Percentiles rank a stretch among this genome's conserved stretches.
phyloP scores from a whole-genome alignment of 2,888 invertebrate genomes.

The Mystacides longicornis region DNA sequence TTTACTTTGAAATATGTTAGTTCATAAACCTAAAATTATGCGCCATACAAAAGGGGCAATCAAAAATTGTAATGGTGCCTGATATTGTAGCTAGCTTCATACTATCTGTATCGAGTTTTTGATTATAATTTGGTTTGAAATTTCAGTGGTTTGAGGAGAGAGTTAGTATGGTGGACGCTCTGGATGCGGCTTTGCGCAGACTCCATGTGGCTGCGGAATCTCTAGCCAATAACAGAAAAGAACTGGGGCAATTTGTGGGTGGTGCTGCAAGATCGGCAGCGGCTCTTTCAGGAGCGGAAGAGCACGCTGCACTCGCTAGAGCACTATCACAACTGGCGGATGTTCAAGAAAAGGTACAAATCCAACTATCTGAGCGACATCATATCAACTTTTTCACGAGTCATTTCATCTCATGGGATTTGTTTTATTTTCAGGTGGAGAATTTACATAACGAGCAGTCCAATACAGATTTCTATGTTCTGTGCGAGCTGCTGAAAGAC shows the following conservation, averaged over 20 bases:
- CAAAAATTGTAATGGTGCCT: no score
- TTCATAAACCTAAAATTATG: no score
- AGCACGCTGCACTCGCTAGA: slow-evolving; percentile 83
- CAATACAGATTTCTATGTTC: slow-evolving; percentile 86
- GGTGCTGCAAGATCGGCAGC: slow-evolving; percentile 82
- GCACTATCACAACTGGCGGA: slow-evolving; percentile 88
- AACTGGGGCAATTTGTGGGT: slow-evolving; percentile 70
- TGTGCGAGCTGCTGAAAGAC: slow-evolving; percentile 93
- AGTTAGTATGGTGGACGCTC: slow-evolving; percentile 79
- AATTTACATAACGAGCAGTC: slow-evolving; percentile 85
- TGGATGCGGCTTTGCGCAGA: slow-evolving; percentile 83
- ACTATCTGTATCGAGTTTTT: background rate
- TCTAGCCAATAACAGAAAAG: slow-evolving; percentile 78
- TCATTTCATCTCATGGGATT: background rate
- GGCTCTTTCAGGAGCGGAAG: slow-evolving; percentile 87
- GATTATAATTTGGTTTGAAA: background rate
- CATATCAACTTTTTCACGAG: no score
- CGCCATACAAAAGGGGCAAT: no score
- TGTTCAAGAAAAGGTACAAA: slow-evolving; percentile 63
- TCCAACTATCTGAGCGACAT: no score
- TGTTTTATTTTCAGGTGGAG: slow-evolving; percentile 55
- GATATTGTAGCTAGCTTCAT: no score
- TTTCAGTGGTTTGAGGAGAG: slow-evolving; percentile 97
- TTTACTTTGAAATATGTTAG: no score
- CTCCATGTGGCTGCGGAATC: slow-evolving; percentile 81